Percentiles rank a stretch among this genome's conserved stretches.
phyloP scores from a whole-genome alignment of 2,113 vertebrate species.

The Pachycephala philippinensis region DNA sequence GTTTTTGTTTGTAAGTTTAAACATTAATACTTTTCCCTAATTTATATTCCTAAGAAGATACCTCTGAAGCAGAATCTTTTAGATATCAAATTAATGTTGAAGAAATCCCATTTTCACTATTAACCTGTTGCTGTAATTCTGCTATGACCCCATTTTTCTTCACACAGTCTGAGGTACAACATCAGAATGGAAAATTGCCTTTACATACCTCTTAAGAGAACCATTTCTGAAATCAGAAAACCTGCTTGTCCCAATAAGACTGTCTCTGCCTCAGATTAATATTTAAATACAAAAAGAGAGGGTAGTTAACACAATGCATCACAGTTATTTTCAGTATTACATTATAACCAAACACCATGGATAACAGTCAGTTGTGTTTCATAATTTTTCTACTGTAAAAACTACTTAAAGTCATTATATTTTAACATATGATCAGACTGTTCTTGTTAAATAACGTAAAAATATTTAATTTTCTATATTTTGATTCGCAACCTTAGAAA shows the following conservation, averaged over 20 bases:
- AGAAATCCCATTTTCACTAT: neutral
- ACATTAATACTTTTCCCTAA: neutral
- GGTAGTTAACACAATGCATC: neutral
- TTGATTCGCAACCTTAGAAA: neutral
- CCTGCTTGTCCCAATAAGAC: neutral
- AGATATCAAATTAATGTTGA: neutral
- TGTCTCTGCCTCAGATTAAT: neutral
- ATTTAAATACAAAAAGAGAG: neutral
- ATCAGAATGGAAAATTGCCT: neutral
- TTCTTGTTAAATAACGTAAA: neutral
- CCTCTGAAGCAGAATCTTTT: neutral
- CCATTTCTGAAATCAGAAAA: neutral
- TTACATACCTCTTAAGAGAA: accelerated
- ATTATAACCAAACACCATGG: neutral
- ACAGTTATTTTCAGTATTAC: neutral
- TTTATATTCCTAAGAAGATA: neutral
- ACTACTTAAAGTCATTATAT: neutral
- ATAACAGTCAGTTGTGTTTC: neutral
- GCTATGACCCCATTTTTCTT: neutral
- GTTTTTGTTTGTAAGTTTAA: neutral
- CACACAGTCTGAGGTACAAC: neutral
- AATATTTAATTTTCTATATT: neutral
- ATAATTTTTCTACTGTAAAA: neutral
- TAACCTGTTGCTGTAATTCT: neutral
- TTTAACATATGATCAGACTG: neutral